Base-by-base conservation (phyloP, 2,113 vertebrate species). In the Haplochromis burtoni region DNA sequence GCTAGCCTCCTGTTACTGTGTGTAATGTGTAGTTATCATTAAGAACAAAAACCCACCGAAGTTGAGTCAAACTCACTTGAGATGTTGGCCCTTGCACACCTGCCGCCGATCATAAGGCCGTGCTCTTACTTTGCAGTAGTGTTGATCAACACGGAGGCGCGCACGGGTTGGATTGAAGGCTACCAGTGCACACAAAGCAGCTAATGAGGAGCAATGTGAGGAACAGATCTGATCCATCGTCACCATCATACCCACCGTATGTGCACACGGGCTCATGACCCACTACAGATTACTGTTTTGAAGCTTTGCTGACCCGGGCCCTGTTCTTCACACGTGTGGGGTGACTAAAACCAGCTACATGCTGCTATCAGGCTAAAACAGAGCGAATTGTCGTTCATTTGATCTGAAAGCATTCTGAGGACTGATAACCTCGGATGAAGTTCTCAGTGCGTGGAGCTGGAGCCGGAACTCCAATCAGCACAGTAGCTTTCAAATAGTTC, bases 241-340 rank as follows among this genome's bases (percentile, higher is more conserved):
- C 83, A 29, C 21, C 80, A 17, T 40, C 17, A 26, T 14, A 55
- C 68, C 55, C 55, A 45, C 13, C 66, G 10, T 33, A 2, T 13
- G 81, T 86, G 26, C 73, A 81, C 42, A 61, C 11, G 42, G 42
- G 42, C 26, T 78, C 19, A 78, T n/a, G 11, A 54, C 54, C 79
- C 68, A 42, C 66, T 21, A n/a, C 51, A 49, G 40, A 26, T 24
- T 1, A 49, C 59, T 26, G 59, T 47, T 47, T 7, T 80, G 42
- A 85, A 54, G 80, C 59, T 84, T n/a, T 49, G 71, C 71, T n/a
- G 45, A 33, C 73, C 73, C 4, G 10, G 73, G 45, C 45, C 73
- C 10, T n/a, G 26, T 33, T 78, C 45, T 31, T 31, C 73, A 13
- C 45, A 8, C 5, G 0, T 31, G 42, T 31, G 6, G 0, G 7